Conservation (phyloP, 2,797 vertebrate genomes). For the Cirrhinus mrigala region DNA sequence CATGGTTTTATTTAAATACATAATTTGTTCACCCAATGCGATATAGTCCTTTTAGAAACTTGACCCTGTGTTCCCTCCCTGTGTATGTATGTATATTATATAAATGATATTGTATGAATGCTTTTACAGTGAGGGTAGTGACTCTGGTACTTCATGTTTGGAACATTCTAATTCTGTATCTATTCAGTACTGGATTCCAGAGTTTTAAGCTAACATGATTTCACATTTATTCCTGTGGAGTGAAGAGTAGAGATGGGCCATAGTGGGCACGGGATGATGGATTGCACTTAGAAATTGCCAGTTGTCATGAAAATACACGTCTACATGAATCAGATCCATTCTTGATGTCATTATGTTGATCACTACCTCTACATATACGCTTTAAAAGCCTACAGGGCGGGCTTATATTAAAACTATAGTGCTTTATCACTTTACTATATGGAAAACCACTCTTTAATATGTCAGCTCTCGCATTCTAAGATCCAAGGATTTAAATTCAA, state of each 20-base stretch:
- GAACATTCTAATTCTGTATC: slow-evolving; percentile 13
- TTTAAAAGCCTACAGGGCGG: neutral
- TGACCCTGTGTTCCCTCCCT: too few species aligned
- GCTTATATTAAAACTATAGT: neutral
- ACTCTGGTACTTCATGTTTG: neutral
- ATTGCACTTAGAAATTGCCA: slow-evolving; percentile 38
- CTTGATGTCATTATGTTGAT: slow-evolving; percentile 15
- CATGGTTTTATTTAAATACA: neutral
- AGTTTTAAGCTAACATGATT: slow-evolving; percentile 6
- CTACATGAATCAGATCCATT: slow-evolving; percentile 2
- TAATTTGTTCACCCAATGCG: neutral
- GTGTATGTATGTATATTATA: neutral
- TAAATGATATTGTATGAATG: neutral
- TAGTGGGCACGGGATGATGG: neutral
- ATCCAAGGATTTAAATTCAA: neutral
- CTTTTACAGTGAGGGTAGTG: neutral
- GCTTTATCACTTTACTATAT: slow-evolving; percentile 1
- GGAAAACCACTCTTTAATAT: neutral
- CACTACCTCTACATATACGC: neutral
- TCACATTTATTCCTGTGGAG: slow-evolving; percentile 16
- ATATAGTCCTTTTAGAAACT: neutral
- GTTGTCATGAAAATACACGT: slow-evolving; percentile 20
- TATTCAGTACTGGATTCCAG: neutral
- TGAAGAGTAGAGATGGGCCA: slow-evolving; percentile 7
- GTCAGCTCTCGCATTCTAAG: neutral